Percentiles rank a stretch among this genome's conserved stretches.
Conservation (phyloP, 2,888 invertebrate genomes). For the Linyphia triangularis region DNA sequence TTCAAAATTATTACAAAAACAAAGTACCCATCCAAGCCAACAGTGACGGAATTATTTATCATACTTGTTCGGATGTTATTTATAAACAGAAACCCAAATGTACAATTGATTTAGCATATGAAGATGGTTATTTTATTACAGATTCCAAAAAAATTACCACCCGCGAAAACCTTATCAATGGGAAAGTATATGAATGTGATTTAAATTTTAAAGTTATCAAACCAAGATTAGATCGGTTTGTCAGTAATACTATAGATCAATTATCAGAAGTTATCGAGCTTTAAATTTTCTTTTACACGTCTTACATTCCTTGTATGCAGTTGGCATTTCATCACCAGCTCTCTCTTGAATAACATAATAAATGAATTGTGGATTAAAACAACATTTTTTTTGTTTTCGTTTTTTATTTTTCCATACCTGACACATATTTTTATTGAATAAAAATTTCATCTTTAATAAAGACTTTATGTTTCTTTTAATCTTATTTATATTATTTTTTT, state of each 20-base stretch:
- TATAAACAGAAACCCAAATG: conserved; percentile 8
- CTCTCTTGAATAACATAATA: conserved; percentile 13
- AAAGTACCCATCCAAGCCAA: background rate
- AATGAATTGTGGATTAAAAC: background rate
- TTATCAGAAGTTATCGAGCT: background rate
- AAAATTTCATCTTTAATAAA: conserved; percentile 22
- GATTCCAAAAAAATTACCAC: conserved; percentile 6
- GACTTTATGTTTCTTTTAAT: background rate
- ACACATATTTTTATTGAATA: conserved; percentile 4
- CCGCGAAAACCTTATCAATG: background rate
- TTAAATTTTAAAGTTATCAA: conserved; percentile 22
- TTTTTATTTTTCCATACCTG: background rate
- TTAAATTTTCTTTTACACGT: conserved; percentile 11
- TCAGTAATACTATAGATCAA: conserved; percentile 11
- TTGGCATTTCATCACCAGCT: conserved; percentile 33
- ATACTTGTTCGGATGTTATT: background rate
- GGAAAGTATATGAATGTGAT: conserved; percentile 20
- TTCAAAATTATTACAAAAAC: conserved; percentile 14
- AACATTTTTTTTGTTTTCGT: background rate
- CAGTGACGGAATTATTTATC: conserved; percentile 15
- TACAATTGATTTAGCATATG: conserved; percentile 13
- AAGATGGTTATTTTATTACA: conserved; percentile 17
- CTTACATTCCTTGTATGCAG: conserved; percentile 8
- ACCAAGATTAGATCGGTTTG: conserved; percentile 6
- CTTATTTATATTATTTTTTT: conserved; percentile 11